Conservation (phyloP, 2,888 invertebrate species). For the Microplitis deprimator region DNA sequence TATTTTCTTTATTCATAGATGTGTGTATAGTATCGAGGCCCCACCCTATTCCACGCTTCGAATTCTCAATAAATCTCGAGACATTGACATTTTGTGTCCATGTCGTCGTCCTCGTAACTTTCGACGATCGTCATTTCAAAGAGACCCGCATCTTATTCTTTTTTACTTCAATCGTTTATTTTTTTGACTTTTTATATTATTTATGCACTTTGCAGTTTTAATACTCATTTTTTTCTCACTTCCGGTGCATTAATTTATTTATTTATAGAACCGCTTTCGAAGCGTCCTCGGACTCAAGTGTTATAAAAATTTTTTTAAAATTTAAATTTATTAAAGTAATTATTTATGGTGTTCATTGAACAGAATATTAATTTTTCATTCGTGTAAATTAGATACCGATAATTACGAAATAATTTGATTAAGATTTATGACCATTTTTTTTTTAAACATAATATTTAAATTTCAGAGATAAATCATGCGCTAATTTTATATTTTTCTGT, state of each 20-base stretch:
- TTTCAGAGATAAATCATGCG: no score
- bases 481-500: no score
- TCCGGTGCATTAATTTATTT: neutral
- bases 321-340: no score
- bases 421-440: no score
- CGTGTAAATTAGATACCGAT: no score
- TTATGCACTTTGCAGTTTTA: neutral
- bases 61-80: slow-evolving; percentile 22
- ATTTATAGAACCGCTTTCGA: neutral
- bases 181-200: neutral
- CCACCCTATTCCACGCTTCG: slow-evolving; percentile 19
- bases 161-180: slow-evolving; percentile 1
- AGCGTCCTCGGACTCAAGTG: no score
- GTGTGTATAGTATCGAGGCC: neutral
- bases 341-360: no score
- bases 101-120: slow-evolving; percentile 10
- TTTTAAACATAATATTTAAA: no score
- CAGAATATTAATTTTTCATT: no score
- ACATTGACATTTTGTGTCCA: neutral
- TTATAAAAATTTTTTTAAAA: no score
- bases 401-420: no score
- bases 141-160: slow-evolving; percentile 21
- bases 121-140: slow-evolving; percentile 26
- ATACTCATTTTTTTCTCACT: neutral
- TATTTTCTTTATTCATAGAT: neutral